Conservation (phyloP, 2,113 vertebrate species). For the Asarcornis scutulata region DNA sequence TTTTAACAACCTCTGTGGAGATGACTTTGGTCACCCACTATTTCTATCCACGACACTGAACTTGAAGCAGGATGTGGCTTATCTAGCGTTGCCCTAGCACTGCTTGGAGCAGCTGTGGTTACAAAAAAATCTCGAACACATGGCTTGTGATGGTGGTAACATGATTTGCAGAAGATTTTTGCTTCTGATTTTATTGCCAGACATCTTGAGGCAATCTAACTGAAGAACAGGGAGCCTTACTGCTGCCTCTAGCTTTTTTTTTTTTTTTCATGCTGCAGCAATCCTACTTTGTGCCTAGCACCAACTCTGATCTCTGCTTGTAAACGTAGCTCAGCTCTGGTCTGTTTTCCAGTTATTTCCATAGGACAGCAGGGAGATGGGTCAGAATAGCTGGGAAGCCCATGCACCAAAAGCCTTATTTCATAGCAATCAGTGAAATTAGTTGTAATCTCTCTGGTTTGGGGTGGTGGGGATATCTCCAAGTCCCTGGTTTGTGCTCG, state of each 20-base stretch:
- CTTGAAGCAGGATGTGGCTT: background rate
- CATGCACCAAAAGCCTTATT: background rate
- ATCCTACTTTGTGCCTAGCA: background rate
- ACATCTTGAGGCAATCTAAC: background rate
- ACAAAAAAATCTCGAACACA: background rate
- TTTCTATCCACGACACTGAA: background rate
- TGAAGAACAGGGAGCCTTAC: too few relatives aligned
- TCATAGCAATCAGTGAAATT: background rate
- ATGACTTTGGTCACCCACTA: background rate
- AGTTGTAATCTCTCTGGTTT: background rate
- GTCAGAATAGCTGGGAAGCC: background rate
- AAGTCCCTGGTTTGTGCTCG: background rate
- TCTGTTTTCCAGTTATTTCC: background rate
- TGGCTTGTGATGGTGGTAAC: background rate
- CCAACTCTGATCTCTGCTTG: background rate
- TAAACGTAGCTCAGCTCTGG: background rate
- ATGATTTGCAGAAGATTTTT: background rate
- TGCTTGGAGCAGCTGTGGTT: background rate
- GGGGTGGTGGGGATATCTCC: background rate
- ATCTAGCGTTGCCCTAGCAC: background rate
- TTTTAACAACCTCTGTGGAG: background rate
- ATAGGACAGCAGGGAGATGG: background rate
- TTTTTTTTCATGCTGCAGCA: background rate
- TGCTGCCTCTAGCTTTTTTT: too few relatives aligned
- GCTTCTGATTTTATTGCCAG: background rate